phyloP scores from a whole-genome alignment of 2,113 vertebrate genomes.

The Cyphomyrus plagiostoma region DNA sequence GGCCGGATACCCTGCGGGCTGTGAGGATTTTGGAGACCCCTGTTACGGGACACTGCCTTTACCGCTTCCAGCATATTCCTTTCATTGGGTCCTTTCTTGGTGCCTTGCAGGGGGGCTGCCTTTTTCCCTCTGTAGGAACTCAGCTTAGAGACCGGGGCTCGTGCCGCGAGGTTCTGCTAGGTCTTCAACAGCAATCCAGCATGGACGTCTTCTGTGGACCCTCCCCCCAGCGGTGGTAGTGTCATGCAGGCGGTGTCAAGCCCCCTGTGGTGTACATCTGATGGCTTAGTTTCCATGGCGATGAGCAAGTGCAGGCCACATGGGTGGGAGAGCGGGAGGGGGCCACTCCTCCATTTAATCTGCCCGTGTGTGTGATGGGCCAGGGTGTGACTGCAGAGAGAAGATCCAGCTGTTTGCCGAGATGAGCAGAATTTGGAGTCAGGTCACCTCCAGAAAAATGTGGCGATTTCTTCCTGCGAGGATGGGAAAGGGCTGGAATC shows the following conservation, averaged over 20 bases:
- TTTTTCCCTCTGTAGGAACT: not conserved
- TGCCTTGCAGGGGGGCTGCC: not conserved
- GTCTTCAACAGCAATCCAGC: conserved; percentile 14
- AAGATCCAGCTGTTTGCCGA: not conserved
- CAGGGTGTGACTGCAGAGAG: not conserved
- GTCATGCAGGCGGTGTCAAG: conserved; percentile 26
- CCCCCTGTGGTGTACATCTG: conserved; percentile 23
- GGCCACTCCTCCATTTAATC: not conserved
- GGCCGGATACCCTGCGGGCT: not conserved
- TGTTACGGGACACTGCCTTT: not conserved
- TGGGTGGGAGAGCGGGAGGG: not conserved
- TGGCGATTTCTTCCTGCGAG: not conserved
- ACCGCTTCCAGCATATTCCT: not conserved
- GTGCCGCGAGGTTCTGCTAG: not conserved
- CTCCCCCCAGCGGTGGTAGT: not conserved
- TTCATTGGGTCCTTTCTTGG: not conserved
- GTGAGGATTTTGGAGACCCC: not conserved
- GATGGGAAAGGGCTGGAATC: not conserved
- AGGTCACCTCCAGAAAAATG: not conserved
- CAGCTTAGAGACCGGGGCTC: not conserved
- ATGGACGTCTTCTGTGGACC: not conserved
- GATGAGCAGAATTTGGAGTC: not conserved
- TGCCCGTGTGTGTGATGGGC: not conserved
- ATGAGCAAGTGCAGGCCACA: conserved; percentile 31
- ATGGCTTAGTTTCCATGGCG: conserved; percentile 30